These are phyloP conservation scores for Papilio protenor DNA, from an alignment of 2,888 invertebrate species.

Conservation along the genomic window DNA sequence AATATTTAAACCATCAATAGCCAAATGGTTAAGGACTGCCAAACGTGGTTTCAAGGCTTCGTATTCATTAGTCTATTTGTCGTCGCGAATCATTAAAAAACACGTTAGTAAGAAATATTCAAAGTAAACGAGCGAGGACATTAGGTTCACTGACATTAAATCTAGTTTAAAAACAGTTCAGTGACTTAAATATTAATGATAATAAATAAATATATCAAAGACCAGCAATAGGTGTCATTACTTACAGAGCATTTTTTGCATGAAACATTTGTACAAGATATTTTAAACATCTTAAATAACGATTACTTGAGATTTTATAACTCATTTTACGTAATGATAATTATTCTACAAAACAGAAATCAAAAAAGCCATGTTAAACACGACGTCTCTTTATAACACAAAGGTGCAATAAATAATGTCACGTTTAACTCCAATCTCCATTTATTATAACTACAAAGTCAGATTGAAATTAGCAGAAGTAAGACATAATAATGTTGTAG, in stretches of 20 bases:
- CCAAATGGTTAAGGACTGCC: not conserved
- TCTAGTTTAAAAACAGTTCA: constrained; percentile 21
- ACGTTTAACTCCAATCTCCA: not conserved
- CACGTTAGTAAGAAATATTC: constrained; percentile 3
- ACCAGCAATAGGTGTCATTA: not conserved
- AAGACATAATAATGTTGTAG: not conserved
- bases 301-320: too few species aligned
- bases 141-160: constrained; percentile 24
- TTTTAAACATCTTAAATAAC: too few species aligned
- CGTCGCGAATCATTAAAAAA: not conserved
- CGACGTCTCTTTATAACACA: too few species aligned
- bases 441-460: not conserved
- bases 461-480: not conserved
- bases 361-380: too few species aligned
- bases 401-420: too few species aligned
- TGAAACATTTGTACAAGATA: too few species aligned
- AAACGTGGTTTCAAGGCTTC: not conserved
- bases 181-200: constrained; percentile 5
- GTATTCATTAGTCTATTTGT: not conserved
- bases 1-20: not conserved
- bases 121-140: constrained; percentile 12
- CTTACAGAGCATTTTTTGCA: too few species aligned
- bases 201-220: not conserved
- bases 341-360: too few species aligned
- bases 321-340: too few species aligned